phyloP scores from a whole-genome alignment of 1,140 invertebrate genomes.

The Drosophila paulistorum region DNA sequence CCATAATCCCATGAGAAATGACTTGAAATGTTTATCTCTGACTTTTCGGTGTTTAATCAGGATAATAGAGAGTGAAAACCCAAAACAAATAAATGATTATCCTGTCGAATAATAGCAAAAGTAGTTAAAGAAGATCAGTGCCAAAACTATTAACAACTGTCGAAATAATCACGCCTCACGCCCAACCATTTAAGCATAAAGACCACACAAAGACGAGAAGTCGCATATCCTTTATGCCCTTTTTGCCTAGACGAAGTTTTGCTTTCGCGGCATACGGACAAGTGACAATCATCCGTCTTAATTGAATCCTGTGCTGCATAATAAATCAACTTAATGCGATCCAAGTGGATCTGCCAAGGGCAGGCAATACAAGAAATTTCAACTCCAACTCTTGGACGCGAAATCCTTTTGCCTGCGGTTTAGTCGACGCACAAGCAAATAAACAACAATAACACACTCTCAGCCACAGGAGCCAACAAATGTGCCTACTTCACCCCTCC shows the following conservation, averaged over 20 bases:
- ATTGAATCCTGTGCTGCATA: conserved; percentile 81
- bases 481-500: conserved; percentile 30
- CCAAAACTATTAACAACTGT: conserved; percentile 72
- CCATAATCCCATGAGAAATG: conserved; percentile 20
- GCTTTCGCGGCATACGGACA: conserved; percentile 77
- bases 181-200: conserved; percentile 61
- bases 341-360: conserved; percentile 70
- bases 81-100: conserved; percentile 73
- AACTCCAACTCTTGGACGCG: conserved; percentile 18
- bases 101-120: conserved; percentile 26
- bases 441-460: conserved; percentile 63
- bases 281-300: conserved; percentile 82
- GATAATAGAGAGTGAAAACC: conserved; percentile 15
- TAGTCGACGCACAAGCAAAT: conserved; percentile 54
- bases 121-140: conserved; percentile 31
- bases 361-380: conserved; percentile 61
- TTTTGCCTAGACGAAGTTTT: conserved; percentile 22
- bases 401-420: conserved; percentile 73
- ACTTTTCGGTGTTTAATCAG: conserved; percentile 41
- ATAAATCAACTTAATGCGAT: conserved; percentile 82
- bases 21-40: conserved; percentile 35
- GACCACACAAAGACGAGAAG: conserved; percentile 25
- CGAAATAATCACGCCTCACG: conserved; percentile 62
- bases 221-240: neutral
- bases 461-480: conserved; percentile 21